Base-by-base conservation (phyloP, 2,797 vertebrate genomes). In the Lateolabrax maculatus region DNA sequence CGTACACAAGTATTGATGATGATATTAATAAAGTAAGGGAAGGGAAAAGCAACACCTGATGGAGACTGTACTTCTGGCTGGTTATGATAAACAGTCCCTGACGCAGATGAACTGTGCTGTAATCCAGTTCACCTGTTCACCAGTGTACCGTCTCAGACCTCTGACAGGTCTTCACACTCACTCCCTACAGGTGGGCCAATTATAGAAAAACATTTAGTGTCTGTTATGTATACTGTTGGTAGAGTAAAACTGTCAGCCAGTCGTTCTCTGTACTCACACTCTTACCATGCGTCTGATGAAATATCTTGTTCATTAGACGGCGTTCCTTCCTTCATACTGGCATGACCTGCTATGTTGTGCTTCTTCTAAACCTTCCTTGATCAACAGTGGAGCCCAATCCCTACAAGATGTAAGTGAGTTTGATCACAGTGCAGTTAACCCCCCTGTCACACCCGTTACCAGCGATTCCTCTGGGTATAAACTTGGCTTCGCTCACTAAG, bases 381-480 rank as follows among this genome's bases (percentile, higher is more conserved):
- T 90, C 75, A 85, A 12, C 68, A 41, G 31, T 9, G 4, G 55
- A 71, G 67, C 64, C 75, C 61, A 56, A 61, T 77, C 55, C 5
- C 5, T 60, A 9, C 61, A 74, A 90, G 84, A 91, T 86, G 64
- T 53, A 75, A 86, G 89, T 57, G 72, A 57, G 81, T 93, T 73
- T 90, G 90, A 94, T 93, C 91, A 88, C 67, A 87, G 86, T 6
- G 61, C 72, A 81, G 82, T 92, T 90, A 91, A 85, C 89, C 87
- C 79, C 83, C 82, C 80, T 70, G 78, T 88, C 88, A 86, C 70
- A 70, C 55, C 29, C 77, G 63, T 81, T 87, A 90, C 84, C 80
- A 71, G 71, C 58, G 70, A 86, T 82, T 89, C 91, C 91, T 87
- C 74, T 71, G 92, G 90, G 92, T 80, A 83, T 86, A 85, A 80